A percentile compares a stretch with the other conserved stretches of the same genome.
phyloP scores from a whole-genome alignment of 1,140 invertebrate species.

The Pogonus chalceus region DNA sequence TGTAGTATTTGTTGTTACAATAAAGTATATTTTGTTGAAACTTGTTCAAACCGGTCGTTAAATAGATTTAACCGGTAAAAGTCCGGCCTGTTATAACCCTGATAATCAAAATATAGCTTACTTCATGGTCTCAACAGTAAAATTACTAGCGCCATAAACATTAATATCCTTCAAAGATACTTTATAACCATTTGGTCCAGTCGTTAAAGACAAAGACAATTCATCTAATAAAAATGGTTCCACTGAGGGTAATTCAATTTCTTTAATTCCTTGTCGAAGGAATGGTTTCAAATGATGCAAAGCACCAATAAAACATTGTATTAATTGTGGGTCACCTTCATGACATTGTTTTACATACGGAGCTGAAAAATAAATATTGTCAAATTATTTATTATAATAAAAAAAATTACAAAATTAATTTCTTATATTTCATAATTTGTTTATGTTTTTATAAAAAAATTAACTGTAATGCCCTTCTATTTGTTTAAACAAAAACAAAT shows the following conservation, averaged over 20 bases:
- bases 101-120: too few relatives aligned
- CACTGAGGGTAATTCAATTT: slow-evolving; percentile 56
- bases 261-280: slow-evolving; percentile 52
- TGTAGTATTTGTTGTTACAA: too few relatives aligned
- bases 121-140: slow-evolving; percentile 51
- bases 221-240: slow-evolving; percentile 64
- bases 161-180: slow-evolving; percentile 56
- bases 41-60: too few relatives aligned
- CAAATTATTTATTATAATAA: background rate
- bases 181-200: slow-evolving; percentile 58
- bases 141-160: slow-evolving; percentile 59
- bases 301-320: slow-evolving; percentile 48
- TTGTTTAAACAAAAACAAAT: background rate
- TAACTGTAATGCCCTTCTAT: background rate
- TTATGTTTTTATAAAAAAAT: background rate
- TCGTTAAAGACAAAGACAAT: slow-evolving; percentile 54
- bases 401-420: background rate
- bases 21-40: too few relatives aligned
- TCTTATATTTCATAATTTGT: background rate
- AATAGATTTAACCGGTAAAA: too few relatives aligned
- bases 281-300: slow-evolving; percentile 56
- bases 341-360: slow-evolving; percentile 60
- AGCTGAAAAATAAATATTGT: slow-evolving; percentile 39
- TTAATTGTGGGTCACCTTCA: slow-evolving; percentile 49
- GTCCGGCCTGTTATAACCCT: too few relatives aligned